Conservation (phyloP, 2,113 vertebrate species). For the Hyaena hyaena region DNA sequence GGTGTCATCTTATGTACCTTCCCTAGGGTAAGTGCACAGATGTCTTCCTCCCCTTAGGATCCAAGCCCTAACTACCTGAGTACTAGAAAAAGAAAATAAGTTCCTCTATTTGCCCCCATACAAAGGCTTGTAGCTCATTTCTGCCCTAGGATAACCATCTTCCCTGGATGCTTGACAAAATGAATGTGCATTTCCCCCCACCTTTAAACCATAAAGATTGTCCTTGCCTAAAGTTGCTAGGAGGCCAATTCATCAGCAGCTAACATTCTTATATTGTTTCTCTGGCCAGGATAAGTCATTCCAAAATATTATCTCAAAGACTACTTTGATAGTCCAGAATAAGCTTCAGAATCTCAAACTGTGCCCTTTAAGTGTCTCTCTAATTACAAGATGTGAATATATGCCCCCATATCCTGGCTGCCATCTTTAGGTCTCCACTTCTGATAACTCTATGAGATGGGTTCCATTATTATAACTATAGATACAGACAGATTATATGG, state of each 20-base stretch:
- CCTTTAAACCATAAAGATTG: not conserved
- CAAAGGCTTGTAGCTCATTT: not conserved
- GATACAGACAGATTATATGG: not conserved
- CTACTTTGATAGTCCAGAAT: not conserved
- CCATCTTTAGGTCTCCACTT: not conserved
- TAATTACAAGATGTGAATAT: not conserved
- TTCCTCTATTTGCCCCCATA: not conserved
- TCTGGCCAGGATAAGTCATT: not conserved
- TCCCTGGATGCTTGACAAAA: not conserved
- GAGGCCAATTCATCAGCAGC: not conserved
- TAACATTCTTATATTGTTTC: conserved; percentile 17
- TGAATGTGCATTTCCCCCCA: not conserved
- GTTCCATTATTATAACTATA: not conserved
- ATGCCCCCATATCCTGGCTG: not conserved
- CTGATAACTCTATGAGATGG: not conserved
- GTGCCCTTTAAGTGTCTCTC: not conserved
- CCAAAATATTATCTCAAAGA: conserved; percentile 9
- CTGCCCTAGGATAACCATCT: not conserved
- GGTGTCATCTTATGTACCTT: not conserved
- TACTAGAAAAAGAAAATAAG: not conserved
- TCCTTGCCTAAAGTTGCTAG: not conserved
- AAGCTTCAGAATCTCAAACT: not conserved
- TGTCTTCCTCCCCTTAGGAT: not conserved
- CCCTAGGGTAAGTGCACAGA: not conserved
- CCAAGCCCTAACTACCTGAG: not conserved